Percentiles rank a stretch among this genome's conserved stretches.
phyloP scores from a whole-genome alignment of 2,888 invertebrate species.

The Bruchidius siliquastri region DNA sequence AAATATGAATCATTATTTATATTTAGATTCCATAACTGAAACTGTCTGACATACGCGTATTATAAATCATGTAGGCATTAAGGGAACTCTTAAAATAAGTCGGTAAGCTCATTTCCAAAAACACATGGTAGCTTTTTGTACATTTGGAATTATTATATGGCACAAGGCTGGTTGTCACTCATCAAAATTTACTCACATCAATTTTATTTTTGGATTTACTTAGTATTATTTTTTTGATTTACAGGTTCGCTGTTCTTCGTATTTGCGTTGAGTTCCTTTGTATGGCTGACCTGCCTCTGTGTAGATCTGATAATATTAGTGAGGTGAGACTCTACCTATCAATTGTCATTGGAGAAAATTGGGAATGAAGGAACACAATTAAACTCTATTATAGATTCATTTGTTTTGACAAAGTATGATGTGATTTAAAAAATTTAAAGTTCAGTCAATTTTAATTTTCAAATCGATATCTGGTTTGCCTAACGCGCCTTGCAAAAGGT shows the following conservation, averaged over 20 bases:
- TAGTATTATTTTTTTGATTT: slow-evolving; percentile 27
- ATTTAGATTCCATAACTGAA: no score
- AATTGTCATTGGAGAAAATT: no score
- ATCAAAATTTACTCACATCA: background rate
- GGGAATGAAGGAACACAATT: no score
- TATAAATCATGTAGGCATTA: background rate
- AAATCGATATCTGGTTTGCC: no score
- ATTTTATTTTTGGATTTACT: background rate
- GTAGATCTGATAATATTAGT: slow-evolving; percentile 34
- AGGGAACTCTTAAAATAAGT: background rate
- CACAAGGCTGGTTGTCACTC: background rate
- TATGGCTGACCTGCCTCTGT: slow-evolving; percentile 35
- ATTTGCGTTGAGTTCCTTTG: slow-evolving; percentile 34
- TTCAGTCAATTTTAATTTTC: no score
- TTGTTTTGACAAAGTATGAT: no score
- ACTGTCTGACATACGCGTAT: background rate
- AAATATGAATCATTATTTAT: no score
- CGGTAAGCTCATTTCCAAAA: background rate
- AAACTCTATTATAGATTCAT: no score
- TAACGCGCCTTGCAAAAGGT: no score
- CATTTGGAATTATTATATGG: background rate
- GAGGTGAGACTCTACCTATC: slow-evolving; percentile 27
- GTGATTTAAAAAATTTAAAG: no score
- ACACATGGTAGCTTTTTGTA: background rate
- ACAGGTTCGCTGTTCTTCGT: slow-evolving; percentile 37